These are phyloP conservation scores for Erythrocercus mccallii DNA, from an alignment of 2,113 vertebrate species.

Conservation along the genomic window DNA sequence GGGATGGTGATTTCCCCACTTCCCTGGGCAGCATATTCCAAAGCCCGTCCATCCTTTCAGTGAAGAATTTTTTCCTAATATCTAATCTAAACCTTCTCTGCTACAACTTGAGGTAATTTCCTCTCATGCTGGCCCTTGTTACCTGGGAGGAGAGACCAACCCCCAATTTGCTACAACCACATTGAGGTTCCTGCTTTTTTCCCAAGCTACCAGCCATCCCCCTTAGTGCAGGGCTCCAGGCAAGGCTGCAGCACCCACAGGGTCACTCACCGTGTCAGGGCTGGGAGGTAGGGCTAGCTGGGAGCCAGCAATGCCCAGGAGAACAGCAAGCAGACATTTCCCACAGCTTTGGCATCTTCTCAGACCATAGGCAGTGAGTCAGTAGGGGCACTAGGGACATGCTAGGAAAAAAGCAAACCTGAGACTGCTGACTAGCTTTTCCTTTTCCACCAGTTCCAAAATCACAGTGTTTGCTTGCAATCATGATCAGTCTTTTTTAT, in stretches of 20 bases:
- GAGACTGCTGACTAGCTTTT: not conserved
- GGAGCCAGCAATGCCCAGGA: fast-evolving
- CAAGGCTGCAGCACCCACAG: not conserved
- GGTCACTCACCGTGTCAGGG: fast-evolving
- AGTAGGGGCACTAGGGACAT: not conserved
- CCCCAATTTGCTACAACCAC: not conserved
- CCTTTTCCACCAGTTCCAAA: not conserved
- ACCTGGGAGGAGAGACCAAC: not conserved
- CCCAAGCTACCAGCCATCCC: not conserved
- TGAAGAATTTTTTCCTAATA: not conserved
- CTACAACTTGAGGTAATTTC: not conserved
- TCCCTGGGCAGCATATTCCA: not conserved
- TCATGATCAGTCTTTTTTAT: not conserved
- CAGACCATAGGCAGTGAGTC: not conserved
- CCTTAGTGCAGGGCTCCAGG: not conserved
- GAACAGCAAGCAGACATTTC: not conserved
- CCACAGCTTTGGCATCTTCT: not conserved
- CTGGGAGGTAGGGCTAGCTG: not conserved
- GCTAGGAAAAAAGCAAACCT: not conserved
- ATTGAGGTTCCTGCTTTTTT: not conserved
- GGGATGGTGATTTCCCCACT: not conserved
- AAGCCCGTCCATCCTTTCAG: not conserved
- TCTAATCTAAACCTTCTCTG: not conserved
- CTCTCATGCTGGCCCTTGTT: not conserved
- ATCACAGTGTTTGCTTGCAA: not conserved